These are phyloP conservation scores for Gobius niger DNA, from an alignment of 2,113 vertebrate genomes.

Conservation along the genomic window DNA sequence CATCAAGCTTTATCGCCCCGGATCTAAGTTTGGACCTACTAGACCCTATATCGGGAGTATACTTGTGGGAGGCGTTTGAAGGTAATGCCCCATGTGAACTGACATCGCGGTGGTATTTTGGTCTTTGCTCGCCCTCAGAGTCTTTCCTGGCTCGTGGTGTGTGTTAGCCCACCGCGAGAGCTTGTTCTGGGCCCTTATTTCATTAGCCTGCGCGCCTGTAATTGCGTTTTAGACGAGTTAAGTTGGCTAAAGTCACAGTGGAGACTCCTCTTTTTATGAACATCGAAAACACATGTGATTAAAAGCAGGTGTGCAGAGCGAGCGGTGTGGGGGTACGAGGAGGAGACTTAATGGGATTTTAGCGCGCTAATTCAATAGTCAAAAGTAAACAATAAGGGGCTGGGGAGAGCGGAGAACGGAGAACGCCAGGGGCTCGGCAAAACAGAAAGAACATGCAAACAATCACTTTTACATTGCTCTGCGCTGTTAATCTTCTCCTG, in stretches of 20 bases:
- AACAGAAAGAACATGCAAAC: slow-evolving; percentile 46
- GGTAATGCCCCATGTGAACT: slow-evolving; percentile 16
- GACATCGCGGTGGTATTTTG: slow-evolving; percentile 25
- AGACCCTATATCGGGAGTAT: slow-evolving; percentile 2
- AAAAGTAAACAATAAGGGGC: slow-evolving; percentile 65
- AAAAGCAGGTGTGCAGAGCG: slow-evolving; percentile 61
- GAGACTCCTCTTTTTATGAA: slow-evolving; percentile 66
- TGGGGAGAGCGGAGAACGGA: slow-evolving; percentile 22
- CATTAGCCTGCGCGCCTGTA: slow-evolving; percentile 72
- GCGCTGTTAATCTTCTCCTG: slow-evolving; percentile 47
- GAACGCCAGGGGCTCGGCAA: slow-evolving; percentile 44
- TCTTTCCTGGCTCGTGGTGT: background rate
- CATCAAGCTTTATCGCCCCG: slow-evolving; percentile 11
- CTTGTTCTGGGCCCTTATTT: slow-evolving; percentile 66
- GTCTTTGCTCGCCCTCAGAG: slow-evolving; percentile 1
- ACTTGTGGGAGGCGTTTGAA: slow-evolving; percentile 22
- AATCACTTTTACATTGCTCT: slow-evolving; percentile 61
- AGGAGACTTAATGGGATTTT: slow-evolving; percentile 70
- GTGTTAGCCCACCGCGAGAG: slow-evolving; percentile 25
- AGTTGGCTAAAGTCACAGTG: slow-evolving; percentile 50
- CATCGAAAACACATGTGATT: slow-evolving; percentile 62
- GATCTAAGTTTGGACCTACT: slow-evolving; percentile 2
- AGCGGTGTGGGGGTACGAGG: slow-evolving; percentile 38
- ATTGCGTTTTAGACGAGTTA: slow-evolving; percentile 73
- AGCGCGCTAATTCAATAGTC: slow-evolving; percentile 74